Conservation (phyloP, 2,113 vertebrate species). For the Planiliza haematocheilus region DNA sequence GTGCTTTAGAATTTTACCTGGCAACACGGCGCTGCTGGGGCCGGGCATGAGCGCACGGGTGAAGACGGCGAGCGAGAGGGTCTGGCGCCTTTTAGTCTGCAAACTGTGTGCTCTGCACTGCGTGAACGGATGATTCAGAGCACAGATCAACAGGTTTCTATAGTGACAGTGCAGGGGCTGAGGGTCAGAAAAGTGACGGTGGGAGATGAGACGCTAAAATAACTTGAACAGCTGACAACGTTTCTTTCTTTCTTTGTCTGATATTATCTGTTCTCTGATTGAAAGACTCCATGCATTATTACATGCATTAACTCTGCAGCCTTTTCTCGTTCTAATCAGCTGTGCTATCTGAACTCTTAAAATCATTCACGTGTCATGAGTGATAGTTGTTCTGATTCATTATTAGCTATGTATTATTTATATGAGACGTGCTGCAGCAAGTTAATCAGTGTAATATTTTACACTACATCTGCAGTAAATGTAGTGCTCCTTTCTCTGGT, state of each 20-base stretch:
- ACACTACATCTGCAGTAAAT: no score
- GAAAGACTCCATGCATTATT: no score
- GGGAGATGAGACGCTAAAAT: neutral
- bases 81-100: slow-evolving; percentile 33
- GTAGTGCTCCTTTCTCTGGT: no score
- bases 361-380: neutral
- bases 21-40: neutral
- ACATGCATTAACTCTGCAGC: no score
- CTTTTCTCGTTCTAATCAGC: neutral
- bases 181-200: neutral
- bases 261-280: slow-evolving; percentile 4
- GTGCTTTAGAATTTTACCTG: neutral
- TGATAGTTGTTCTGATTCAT: neutral
- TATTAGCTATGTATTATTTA: neutral
- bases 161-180: slow-evolving; percentile 44
- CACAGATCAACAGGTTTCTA: slow-evolving; percentile 59
- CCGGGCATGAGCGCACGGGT: neutral
- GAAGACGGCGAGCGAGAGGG: slow-evolving; percentile 17
- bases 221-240: neutral
- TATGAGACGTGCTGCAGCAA: no score
- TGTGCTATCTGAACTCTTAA: no score
- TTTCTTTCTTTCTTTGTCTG: neutral
- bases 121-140: slow-evolving; percentile 32
- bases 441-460: no score
- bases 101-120: slow-evolving; percentile 26